Percentiles rank a stretch among this genome's conserved stretches.
Evolutionary conservation across 2,113 vertebrate genomes (phyloP).

Genomic region (Petroica traversi): DNA sequence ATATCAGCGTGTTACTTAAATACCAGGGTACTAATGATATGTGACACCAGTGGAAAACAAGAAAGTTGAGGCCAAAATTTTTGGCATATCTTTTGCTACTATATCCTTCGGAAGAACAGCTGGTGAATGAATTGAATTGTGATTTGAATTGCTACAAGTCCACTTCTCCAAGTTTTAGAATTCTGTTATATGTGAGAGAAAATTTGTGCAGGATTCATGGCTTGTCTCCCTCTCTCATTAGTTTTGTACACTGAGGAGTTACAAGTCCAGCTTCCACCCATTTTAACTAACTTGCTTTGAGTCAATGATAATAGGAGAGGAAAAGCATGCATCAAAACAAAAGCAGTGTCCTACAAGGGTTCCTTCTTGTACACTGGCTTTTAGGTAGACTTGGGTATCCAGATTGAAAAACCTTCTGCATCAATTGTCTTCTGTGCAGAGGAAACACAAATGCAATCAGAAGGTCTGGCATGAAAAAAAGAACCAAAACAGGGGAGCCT

Average conservation of each 20-base stretch:
- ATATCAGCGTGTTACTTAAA: conserved; percentile 2
- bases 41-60: conserved; percentile 37
- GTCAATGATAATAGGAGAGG: background rate
- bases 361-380: background rate
- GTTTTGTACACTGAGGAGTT: background rate
- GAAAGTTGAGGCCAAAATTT: conserved; percentile 13
- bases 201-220: background rate
- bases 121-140: background rate
- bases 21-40: conserved; percentile 36
- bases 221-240: background rate
- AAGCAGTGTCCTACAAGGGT: background rate
- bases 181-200: background rate
- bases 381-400: background rate
- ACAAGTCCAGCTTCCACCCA: background rate
- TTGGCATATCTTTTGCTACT: background rate
- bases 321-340: background rate
- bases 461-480: background rate
- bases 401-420: background rate
- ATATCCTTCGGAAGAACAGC: background rate
- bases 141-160: background rate
- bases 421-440: background rate
- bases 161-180: background rate
- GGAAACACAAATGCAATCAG: background rate
- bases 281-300: background rate
- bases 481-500: background rate